phyloP scores from a whole-genome alignment of 2,797 vertebrate genomes.

The Echiichthys vipera region DNA sequence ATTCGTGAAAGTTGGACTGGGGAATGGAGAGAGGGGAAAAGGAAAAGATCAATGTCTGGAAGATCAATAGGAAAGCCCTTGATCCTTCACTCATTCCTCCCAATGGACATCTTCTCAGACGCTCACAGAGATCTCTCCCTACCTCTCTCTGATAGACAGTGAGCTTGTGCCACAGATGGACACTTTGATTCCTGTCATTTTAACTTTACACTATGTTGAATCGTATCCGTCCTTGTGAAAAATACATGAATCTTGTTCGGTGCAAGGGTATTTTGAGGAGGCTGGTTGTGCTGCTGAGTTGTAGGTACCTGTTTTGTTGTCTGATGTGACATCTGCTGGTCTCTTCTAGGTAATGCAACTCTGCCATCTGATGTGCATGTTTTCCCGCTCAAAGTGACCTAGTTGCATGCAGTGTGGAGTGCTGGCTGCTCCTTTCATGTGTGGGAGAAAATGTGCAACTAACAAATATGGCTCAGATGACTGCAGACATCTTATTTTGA shows the following conservation, averaged over 20 bases:
- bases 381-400: slow-evolving; percentile 74
- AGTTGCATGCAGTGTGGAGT: slow-evolving; percentile 53
- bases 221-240: not conserved
- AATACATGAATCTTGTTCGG: not conserved
- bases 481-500: not conserved
- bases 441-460: slow-evolving; percentile 11
- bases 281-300: not conserved
- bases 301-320: slow-evolving; percentile 58
- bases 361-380: not conserved
- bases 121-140: slow-evolving; percentile 19
- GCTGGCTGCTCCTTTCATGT: slow-evolving; percentile 16
- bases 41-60: slow-evolving; percentile 57
- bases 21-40: slow-evolving; percentile 48
- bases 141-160: slow-evolving; percentile 14
- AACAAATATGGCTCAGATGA: slow-evolving; percentile 1
- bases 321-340: slow-evolving; percentile 70
- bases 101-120: slow-evolving; percentile 45
- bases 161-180: not conserved
- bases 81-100: slow-evolving; percentile 60
- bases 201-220: not conserved
- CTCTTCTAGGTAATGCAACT: slow-evolving; percentile 38
- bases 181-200: slow-evolving; percentile 12
- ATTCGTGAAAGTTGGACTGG: slow-evolving; percentile 43
- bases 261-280: not conserved
- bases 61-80: slow-evolving; percentile 73